These are phyloP conservation scores for Oreohelix idahoensis DNA, from an alignment of 1,140 invertebrate species.

Conservation along the genomic window DNA sequence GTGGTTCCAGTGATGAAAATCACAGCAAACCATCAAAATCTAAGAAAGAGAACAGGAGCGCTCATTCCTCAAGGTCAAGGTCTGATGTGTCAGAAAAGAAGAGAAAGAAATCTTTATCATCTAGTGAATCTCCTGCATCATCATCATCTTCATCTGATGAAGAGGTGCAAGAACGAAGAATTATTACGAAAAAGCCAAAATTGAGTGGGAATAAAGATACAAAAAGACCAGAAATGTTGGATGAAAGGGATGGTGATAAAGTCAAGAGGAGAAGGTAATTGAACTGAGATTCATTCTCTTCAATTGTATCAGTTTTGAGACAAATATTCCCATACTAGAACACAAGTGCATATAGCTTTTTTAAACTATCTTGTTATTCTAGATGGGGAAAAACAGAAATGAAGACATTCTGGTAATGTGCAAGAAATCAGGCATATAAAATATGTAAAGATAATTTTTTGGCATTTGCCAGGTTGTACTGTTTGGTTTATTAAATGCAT, in stretches of 20 bases:
- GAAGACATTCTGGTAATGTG: no score
- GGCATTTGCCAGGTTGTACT: no score
- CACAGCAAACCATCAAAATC: background rate
- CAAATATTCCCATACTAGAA: background rate
- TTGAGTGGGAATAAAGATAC: background rate
- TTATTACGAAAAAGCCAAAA: background rate
- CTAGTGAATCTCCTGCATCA: background rate
- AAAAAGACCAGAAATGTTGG: background rate
- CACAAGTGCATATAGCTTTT: no score
- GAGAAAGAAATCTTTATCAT: background rate
- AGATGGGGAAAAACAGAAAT: no score
- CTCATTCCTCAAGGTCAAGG: background rate
- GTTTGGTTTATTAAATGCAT: no score
- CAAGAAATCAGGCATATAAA: no score
- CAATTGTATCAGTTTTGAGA: background rate
- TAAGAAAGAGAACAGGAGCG: background rate
- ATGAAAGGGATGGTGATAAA: background rate
- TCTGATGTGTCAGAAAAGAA: background rate
- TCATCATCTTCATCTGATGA: slow-evolving; percentile 11
- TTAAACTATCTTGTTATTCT: no score
- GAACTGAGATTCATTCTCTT: no score
- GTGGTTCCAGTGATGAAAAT: background rate
- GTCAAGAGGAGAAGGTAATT: background rate
- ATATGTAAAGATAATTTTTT: no score
- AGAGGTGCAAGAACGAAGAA: slow-evolving; percentile 12